Evolutionary conservation across 2,888 invertebrate genomes (phyloP), one percentile per base, ranked within the genome.

Genomic region (Macropis europaea): DNA sequence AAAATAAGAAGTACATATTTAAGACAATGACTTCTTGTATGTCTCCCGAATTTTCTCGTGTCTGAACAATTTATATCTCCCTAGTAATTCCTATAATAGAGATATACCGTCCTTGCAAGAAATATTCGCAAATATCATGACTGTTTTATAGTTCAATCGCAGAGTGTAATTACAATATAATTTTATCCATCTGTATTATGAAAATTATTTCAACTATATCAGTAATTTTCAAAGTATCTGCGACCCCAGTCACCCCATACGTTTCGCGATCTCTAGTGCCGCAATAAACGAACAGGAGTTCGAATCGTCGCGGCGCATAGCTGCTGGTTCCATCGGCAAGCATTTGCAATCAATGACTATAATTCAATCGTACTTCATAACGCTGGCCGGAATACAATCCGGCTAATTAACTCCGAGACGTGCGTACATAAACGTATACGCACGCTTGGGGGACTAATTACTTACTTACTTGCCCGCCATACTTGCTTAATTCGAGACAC

Each of bases 401-500:
- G 64, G 60, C 78, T 77, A 77, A 77, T 77, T 77, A 77, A 78
- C 78, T 74, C 70, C 69, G 73, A 78, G 77, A 77, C 77, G 77
- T 60, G 77, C 78, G 78, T 72, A 73, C 62, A 73, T 78, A 75
- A 75, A 75, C 63, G 79, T 69, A n/a, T n/a, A 78, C 79, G 64
- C 78, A 78, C 76, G 78, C 79, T 66, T 78, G 60, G 66, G 63
- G 79, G 69, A 73, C 73, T 81, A 78, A 77, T 81, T 81, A 73
- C 70, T 78, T 80, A 78, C 76, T 81, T 76, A 77, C 78, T 74
- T 74, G 71, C 61, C 68, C 64, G 72, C 72, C 77, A 78, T 78
- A 77, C 77, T 78, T 77, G 77, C 78, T 78, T 72, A 77, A 78
- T 78, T 74, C 78, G 77, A 74, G 77, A 71, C 68, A 77, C 77